Evolutionary conservation across 2,888 invertebrate species (phyloP).

Genomic region (Coenonympha arcania): DNA sequence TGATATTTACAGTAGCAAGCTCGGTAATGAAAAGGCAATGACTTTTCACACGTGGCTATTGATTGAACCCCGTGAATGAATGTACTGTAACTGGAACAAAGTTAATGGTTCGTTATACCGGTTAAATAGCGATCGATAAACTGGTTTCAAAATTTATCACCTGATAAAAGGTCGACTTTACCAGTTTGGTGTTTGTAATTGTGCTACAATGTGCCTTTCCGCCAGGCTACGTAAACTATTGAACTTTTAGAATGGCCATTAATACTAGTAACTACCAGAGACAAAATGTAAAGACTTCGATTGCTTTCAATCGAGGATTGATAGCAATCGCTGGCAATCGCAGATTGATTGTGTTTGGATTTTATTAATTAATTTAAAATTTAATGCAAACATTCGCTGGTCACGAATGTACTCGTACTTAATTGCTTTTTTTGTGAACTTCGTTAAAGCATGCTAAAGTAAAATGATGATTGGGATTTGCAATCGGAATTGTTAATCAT

Average conservation of each 20-base stretch:
- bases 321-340: no score
- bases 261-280: neutral
- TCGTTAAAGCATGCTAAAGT: no score
- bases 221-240: neutral
- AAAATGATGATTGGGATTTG: no score
- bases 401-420: no score
- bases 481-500: no score
- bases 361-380: no score
- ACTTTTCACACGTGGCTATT: neutral
- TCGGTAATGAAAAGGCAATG: neutral
- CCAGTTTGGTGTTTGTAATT: neutral
- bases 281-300: no score
- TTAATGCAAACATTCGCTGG: no score
- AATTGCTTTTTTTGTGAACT: no score
- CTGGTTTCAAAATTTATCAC: neutral
- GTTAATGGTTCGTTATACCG: neutral
- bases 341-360: no score
- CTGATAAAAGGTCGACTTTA: neutral
- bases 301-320: no score
- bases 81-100: neutral
- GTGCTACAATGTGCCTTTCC: neutral
- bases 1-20: neutral
- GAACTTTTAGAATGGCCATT: neutral
- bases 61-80: conserved; percentile 2
- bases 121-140: neutral